Conservation (phyloP, 2,113 vertebrate species). For the Colaptes auratus region DNA sequence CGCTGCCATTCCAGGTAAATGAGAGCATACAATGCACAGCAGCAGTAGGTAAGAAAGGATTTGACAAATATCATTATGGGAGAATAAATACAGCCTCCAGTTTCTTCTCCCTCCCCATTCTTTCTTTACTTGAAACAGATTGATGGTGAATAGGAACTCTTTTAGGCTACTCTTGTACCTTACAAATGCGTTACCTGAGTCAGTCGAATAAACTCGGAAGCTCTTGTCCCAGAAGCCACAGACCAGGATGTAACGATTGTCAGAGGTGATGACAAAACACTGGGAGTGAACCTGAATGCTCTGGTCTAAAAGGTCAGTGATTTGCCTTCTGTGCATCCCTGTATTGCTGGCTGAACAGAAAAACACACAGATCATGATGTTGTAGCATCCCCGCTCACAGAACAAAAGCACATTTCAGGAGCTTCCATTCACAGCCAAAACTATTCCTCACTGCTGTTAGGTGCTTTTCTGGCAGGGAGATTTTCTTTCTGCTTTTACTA, state of each 20-base stretch:
- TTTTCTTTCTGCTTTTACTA: not conserved
- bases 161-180: not conserved
- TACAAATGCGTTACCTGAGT: conserved; percentile 83
- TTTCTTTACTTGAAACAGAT: not conserved
- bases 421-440: not conserved
- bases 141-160: not conserved
- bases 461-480: not conserved
- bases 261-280: conserved; percentile 93
- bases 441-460: not conserved
- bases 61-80: not conserved
- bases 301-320: conserved; percentile 96
- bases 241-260: conserved; percentile 94
- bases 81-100: not conserved
- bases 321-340: conserved; percentile 91
- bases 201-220: conserved; percentile 95
- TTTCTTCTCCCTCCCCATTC: not conserved
- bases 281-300: conserved; percentile 96
- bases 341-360: conserved; percentile 84
- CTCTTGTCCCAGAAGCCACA: conserved; percentile 99
- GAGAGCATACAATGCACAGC: not conserved
- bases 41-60: not conserved
- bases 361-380: not conserved
- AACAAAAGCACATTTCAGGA: not conserved
- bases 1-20: not conserved
- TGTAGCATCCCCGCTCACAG: not conserved